Percentiles rank a stretch among this genome's conserved stretches.
Conservation (phyloP, 2,113 vertebrate species). For the Otolemur garnettii region DNA sequence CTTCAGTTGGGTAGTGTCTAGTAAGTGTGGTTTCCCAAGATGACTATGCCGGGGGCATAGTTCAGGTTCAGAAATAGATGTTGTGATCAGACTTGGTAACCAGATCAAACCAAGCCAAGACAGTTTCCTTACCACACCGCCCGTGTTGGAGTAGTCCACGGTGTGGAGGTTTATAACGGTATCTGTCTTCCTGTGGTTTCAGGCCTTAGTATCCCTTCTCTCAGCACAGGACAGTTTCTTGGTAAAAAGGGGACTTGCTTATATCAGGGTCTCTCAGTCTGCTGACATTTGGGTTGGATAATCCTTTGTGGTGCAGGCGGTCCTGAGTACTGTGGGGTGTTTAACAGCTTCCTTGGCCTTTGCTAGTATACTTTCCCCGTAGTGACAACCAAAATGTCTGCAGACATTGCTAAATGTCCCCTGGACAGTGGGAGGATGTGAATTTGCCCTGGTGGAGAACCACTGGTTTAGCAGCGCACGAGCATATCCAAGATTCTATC, state of each 20-base stretch:
- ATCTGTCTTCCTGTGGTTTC: background rate
- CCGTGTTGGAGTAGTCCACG: background rate
- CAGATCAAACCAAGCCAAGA: background rate
- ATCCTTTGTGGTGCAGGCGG: background rate
- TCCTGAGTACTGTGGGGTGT: background rate
- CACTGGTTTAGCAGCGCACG: background rate
- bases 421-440: background rate
- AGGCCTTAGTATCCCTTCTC: background rate
- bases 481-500: no score
- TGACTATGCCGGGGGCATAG: background rate
- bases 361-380: accelerated
- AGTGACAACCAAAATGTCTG: background rate
- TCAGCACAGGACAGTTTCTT: background rate
- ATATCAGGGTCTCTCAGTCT: background rate
- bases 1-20: background rate
- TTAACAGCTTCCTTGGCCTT: background rate
- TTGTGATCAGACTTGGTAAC: background rate
- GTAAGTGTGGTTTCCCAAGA: background rate
- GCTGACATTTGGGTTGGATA: background rate
- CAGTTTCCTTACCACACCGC: background rate
- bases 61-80: background rate
- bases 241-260: background rate
- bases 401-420: background rate
- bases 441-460: background rate
- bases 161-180: no score